Conservation (phyloP, 2,113 vertebrate genomes). For the Chaetorhynchus papuensis region DNA sequence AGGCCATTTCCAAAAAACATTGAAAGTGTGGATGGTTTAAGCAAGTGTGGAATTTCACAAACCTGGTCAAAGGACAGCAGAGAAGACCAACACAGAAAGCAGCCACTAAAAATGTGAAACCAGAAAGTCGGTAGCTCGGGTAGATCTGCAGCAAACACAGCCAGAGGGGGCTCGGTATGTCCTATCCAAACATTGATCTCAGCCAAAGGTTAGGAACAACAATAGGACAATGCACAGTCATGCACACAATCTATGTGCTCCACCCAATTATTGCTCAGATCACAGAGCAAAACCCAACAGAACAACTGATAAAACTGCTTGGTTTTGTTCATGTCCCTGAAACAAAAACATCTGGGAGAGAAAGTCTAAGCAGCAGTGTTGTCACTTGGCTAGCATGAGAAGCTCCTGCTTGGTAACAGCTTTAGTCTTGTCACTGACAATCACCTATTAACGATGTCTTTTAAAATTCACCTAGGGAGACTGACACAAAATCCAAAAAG, state of each 20-base stretch:
- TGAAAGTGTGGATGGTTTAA: not conserved
- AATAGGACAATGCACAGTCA: not conserved
- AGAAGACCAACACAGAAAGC: not conserved
- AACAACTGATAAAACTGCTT: not conserved
- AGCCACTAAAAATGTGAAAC: not conserved
- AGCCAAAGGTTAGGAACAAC: not conserved
- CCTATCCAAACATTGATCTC: not conserved
- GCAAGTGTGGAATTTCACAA: not conserved
- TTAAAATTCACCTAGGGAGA: conserved; percentile 41
- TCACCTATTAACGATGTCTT: conserved; percentile 24
- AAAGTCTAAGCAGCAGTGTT: not conserved
- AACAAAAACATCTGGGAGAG: not conserved
- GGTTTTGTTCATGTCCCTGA: not conserved
- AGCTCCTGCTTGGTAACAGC: not conserved
- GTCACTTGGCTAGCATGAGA: conserved; percentile 1
- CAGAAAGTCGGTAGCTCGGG: not conserved
- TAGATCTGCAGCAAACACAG: not conserved
- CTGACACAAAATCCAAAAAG: conserved; percentile 25
- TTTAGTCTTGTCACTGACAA: conserved; percentile 30
- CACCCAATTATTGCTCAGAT: not conserved
- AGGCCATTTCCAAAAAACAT: not conserved
- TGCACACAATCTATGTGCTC: not conserved
- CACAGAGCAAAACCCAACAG: not conserved
- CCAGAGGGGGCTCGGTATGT: not conserved
- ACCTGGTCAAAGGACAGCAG: not conserved